Evolutionary conservation across 2,113 vertebrate species (phyloP).

Genomic region (Erpornis zantholeuca): DNA sequence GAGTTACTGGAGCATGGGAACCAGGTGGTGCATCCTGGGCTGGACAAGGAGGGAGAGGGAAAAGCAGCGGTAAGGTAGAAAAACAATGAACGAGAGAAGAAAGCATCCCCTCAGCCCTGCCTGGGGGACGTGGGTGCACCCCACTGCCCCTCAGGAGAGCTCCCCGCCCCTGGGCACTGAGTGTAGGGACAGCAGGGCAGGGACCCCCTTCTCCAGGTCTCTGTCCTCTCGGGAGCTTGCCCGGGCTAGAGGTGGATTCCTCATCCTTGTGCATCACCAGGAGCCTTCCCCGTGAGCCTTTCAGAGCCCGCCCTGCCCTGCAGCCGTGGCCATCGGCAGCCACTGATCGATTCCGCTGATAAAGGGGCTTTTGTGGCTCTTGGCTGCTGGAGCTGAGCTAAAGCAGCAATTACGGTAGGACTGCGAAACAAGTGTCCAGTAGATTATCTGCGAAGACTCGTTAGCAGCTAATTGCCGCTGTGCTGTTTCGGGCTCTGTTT

Average conservation of each 20-base stretch:
- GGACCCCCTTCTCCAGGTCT: background rate
- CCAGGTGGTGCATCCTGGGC: background rate
- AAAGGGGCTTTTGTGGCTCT: background rate
- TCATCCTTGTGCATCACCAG: background rate
- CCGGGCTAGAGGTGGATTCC: background rate
- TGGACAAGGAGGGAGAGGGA: background rate
- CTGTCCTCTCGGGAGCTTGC: background rate
- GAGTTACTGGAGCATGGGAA: background rate
- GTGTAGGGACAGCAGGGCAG: background rate
- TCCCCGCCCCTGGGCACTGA: background rate
- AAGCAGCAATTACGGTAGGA: background rate
- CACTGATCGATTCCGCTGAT: background rate
- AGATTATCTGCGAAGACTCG: background rate
- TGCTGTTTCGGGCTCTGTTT: background rate
- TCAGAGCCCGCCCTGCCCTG: background rate
- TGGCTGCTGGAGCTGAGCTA: background rate
- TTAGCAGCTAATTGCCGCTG: conserved; percentile 28
- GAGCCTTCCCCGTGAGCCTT: background rate
- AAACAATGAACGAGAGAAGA: background rate
- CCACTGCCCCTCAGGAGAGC: background rate
- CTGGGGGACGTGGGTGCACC: fast-evolving
- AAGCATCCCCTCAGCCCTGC: background rate
- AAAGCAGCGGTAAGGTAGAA: background rate
- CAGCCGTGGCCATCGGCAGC: background rate
- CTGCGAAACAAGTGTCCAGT: background rate